A percentile compares a stretch with the other conserved stretches of the same genome.
These are phyloP conservation scores for Agelaius tricolor DNA, from an alignment of 2,113 vertebrate species.

Conservation along the genomic window DNA sequence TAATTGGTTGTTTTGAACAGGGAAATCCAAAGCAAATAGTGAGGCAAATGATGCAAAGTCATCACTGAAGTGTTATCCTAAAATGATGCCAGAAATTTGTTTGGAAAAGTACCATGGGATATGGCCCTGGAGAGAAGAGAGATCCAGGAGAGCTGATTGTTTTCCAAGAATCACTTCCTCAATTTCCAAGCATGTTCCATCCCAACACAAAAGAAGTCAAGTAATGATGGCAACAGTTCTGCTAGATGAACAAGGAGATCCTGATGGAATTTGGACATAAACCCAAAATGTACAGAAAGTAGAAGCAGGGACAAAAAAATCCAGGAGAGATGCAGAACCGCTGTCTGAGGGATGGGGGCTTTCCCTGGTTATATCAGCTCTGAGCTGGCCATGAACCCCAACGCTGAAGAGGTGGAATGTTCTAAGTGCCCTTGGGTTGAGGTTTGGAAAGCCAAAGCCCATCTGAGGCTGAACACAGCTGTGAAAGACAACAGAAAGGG, in stretches of 20 bases:
- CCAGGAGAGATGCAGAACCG: neutral
- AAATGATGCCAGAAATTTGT: neutral
- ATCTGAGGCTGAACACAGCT: neutral
- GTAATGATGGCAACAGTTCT: neutral
- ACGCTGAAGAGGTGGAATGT: rapidly evolving
- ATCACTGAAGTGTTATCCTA: neutral
- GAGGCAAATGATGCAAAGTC: neutral
- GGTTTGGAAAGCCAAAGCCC: neutral
- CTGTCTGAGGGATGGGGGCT: neutral
- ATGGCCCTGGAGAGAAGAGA: neutral
- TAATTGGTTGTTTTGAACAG: neutral
- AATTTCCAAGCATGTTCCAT: neutral
- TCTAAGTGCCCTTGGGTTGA: neutral
- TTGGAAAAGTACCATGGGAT: neutral
- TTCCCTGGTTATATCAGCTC: neutral
- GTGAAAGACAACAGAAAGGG: neutral
- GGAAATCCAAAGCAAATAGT: neutral
- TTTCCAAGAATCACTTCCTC: neutral
- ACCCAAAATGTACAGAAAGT: neutral
- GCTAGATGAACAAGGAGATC: neutral
- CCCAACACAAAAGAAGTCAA: neutral
- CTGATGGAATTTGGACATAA: neutral
- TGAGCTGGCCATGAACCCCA: neutral
- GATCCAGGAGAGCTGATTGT: neutral
- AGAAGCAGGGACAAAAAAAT: neutral